phyloP scores from a whole-genome alignment of 2,797 vertebrate species.

The Hydrolagus colliei region DNA sequence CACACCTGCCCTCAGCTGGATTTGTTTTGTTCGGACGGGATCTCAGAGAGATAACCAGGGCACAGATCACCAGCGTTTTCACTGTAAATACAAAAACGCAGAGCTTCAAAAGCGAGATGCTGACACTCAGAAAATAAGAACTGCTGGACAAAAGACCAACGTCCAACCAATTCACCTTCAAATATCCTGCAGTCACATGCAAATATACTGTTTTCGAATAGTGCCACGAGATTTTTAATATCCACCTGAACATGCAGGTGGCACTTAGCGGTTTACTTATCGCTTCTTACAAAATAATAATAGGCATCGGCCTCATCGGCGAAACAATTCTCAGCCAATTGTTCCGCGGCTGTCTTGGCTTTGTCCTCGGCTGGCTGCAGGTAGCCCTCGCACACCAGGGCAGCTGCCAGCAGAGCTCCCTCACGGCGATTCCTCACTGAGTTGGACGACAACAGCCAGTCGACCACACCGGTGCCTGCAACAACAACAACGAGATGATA shows the following conservation, averaged over 20 bases:
- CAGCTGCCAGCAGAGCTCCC: conserved; percentile 76
- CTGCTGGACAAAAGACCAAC: too few species aligned
- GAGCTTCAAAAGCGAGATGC: too few species aligned
- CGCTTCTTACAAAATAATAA: conserved; percentile 86
- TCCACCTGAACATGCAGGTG: too few species aligned
- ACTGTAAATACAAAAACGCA: too few species aligned
- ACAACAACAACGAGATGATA: conserved; percentile 32
- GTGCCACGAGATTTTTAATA: too few species aligned
- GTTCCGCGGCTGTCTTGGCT: conserved; percentile 68
- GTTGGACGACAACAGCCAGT: conserved; percentile 77
- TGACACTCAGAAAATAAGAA: too few species aligned
- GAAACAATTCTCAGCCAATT: conserved; percentile 60
- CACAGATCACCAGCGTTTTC: too few species aligned
- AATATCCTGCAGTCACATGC: not conserved
- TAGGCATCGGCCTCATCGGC: conserved; percentile 73
- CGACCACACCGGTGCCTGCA: conserved; percentile 73
- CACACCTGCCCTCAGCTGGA: too few species aligned
- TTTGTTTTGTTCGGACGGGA: too few species aligned
- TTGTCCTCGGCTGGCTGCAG: conserved; percentile 79
- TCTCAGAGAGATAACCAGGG: too few species aligned
- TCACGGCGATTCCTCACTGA: conserved; percentile 75
- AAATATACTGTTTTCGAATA: not conserved
- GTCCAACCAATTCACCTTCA: too few species aligned
- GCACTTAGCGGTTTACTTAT: not conserved
- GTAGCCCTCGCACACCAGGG: conserved; percentile 82